phyloP scores from a whole-genome alignment of 2,113 vertebrate genomes.

The Microtus oregoni region DNA sequence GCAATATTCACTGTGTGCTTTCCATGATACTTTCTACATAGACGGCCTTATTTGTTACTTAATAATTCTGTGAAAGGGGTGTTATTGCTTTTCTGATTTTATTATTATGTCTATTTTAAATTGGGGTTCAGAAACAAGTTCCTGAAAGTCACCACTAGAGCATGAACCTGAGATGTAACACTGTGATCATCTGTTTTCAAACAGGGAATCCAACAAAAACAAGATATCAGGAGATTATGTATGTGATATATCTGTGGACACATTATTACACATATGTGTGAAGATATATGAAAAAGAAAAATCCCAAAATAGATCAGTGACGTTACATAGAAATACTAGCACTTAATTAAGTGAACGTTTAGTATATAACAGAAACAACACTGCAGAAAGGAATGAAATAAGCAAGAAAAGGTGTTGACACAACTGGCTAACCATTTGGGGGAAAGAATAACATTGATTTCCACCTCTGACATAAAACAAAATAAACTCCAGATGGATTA shows the following conservation, averaged over 20 bases:
- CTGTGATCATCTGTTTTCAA: neutral
- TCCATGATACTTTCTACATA: neutral
- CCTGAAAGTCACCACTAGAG: neutral
- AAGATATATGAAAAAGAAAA: neutral
- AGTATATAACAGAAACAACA: constrained; percentile 11
- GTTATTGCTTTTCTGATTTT: neutral
- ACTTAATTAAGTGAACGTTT: constrained; percentile 33
- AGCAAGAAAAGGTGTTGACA: constrained; percentile 71
- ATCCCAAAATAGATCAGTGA: neutral
- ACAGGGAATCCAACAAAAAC: neutral
- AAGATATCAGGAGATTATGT: neutral
- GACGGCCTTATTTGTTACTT: neutral
- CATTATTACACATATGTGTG: neutral
- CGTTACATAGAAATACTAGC: neutral
- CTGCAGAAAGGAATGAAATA: constrained; percentile 71
- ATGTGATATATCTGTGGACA: neutral
- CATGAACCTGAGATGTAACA: neutral
- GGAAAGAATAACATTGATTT: constrained; percentile 64
- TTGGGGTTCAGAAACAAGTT: neutral
- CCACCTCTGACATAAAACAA: constrained; percentile 65
- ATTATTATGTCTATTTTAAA: neutral
- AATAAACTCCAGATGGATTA: constrained; percentile 75
- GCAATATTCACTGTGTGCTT: neutral
- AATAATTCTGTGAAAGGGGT: neutral
- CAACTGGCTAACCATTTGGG: constrained; percentile 69